Percentiles rank a stretch among this genome's conserved stretches.
Conservation (phyloP, 37 sponge, comb jelly and placozoan species). For the Hexactinellida sp. region DNA sequence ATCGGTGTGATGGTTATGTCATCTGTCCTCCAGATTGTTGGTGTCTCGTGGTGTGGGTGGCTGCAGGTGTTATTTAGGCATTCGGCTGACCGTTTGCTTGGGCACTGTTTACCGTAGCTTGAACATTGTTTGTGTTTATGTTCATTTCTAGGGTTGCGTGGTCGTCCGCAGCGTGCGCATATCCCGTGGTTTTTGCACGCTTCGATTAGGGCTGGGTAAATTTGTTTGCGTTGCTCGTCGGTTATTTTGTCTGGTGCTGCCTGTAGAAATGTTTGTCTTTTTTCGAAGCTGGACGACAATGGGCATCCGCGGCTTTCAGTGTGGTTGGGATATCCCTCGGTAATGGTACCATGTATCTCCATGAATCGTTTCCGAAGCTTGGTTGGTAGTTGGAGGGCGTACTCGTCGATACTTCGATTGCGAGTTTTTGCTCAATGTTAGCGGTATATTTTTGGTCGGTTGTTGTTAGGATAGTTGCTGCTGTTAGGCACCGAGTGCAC, state of each 20-base stretch:
- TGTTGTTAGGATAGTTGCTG: neutral
- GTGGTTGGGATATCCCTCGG: neutral
- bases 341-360: neutral
- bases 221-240: too few relatives aligned
- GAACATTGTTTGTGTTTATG: neutral
- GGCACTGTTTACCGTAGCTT: neutral
- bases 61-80: neutral
- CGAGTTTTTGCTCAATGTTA: neutral
- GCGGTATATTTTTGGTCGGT: neutral
- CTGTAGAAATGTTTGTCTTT: neutral
- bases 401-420: neutral
- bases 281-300: neutral
- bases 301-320: neutral
- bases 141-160: neutral
- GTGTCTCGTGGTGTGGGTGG: neutral
- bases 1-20: neutral
- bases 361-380: neutral
- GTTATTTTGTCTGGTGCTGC: neutral
- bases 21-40: neutral
- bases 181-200: neutral
- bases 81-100: neutral
- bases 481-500: neutral
- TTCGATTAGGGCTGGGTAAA: neutral
- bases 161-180: neutral
- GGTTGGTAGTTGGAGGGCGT: neutral